Conservation (phyloP, 2,113 vertebrate species). For the Indri indri region DNA sequence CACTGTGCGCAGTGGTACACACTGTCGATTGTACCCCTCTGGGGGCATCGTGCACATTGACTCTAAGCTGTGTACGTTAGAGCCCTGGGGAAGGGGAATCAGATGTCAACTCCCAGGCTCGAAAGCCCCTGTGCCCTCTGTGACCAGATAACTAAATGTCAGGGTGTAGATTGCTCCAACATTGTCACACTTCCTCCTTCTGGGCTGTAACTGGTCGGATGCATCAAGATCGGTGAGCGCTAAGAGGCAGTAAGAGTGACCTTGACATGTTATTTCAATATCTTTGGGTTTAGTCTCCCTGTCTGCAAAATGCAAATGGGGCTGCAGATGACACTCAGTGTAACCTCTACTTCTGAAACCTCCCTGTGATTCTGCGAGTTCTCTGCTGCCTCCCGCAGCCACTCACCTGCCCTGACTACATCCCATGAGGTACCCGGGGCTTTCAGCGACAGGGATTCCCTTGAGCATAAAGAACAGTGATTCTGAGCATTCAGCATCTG, state of each 20-base stretch:
- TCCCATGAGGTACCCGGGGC: rapidly evolving
- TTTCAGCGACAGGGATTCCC: not conserved
- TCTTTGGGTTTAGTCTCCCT: not conserved
- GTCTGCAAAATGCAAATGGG: not conserved
- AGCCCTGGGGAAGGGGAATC: not conserved
- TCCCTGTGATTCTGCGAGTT: not conserved
- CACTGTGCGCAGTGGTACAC: not conserved
- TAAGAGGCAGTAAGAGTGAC: not conserved
- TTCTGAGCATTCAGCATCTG: not conserved
- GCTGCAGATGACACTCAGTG: not conserved
- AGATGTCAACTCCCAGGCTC: not conserved
- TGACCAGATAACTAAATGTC: not conserved
- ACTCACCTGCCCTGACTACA: not conserved
- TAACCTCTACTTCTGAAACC: not conserved
- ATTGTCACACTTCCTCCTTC: not conserved
- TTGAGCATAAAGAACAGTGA: not conserved
- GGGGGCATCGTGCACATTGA: no score
- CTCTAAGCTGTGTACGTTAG: not conserved
- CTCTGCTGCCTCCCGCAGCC: not conserved
- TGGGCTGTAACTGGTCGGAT: not conserved
- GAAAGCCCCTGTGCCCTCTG: not conserved
- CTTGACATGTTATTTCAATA: not conserved
- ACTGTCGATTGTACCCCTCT: not conserved
- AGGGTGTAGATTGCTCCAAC: no score
- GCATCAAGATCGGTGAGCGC: not conserved